These are phyloP conservation scores for Muricea muricata DNA, from an alignment of 92 coral and sea anemone species.

Conservation along the genomic window DNA sequence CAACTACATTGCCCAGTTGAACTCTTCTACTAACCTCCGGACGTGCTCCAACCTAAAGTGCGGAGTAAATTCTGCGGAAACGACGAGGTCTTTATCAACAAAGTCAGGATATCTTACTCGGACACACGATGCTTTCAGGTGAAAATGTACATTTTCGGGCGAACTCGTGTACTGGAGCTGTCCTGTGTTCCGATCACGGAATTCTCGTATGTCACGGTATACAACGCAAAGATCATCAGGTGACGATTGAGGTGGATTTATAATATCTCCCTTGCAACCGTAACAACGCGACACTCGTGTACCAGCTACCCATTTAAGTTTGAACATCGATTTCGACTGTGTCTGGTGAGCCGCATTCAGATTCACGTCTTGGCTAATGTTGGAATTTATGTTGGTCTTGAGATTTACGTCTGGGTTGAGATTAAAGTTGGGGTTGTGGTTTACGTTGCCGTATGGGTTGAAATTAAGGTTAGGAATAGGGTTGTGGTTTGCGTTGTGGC, in stretches of 20 bases:
- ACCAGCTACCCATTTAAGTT: constrained; percentile 17
- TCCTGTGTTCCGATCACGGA: background rate
- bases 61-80: background rate
- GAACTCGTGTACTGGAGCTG: background rate
- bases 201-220: background rate
- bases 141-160: constrained; percentile 28
- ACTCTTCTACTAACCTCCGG: background rate
- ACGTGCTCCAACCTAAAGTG: background rate
- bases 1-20: too few relatives aligned
- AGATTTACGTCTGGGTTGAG: too few relatives aligned
- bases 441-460: too few relatives aligned
- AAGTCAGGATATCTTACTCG: background rate
- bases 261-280: background rate
- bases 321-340: background rate
- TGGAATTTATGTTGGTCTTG: too few relatives aligned
- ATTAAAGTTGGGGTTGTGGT: too few relatives aligned
- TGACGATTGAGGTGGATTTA: background rate
- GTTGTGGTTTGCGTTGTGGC: too few relatives aligned
- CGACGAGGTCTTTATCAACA: background rate
- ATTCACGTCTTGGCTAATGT: too few relatives aligned
- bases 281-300: constrained; percentile 3
- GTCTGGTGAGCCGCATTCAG: background rate
- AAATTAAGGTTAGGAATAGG: too few relatives aligned
- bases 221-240: background rate
- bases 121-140: background rate